phyloP scores from a whole-genome alignment of 2,113 vertebrate species.

The Silurus asotus region DNA sequence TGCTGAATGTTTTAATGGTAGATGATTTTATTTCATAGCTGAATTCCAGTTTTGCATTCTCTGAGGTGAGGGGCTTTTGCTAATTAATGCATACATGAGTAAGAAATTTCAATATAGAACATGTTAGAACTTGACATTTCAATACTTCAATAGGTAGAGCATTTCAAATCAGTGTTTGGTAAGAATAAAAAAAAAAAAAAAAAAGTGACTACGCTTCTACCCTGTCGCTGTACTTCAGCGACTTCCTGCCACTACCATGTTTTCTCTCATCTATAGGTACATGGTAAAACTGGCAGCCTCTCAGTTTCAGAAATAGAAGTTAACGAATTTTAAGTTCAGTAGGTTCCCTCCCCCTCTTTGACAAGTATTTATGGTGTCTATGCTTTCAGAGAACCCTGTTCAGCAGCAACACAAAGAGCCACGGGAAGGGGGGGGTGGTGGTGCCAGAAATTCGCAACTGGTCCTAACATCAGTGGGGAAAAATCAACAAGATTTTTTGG shows the following conservation, averaged over 20 bases:
- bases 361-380: constrained; percentile 47
- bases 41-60: background rate
- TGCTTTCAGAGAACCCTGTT: constrained; percentile 37
- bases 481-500: constrained; percentile 22
- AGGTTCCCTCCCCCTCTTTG: constrained; percentile 22
- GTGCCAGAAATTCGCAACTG: background rate
- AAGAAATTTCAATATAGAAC: background rate
- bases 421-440: background rate
- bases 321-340: constrained; percentile 62
- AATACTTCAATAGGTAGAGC: background rate
- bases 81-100: no score
- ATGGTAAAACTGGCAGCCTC: constrained; percentile 5
- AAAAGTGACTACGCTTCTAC: background rate
- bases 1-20: background rate
- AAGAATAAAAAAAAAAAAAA: background rate
- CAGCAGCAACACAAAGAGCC: constrained; percentile 41
- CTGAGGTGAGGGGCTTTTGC: background rate
- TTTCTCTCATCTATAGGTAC: background rate
- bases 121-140: background rate
- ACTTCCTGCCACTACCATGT: constrained; percentile 3
- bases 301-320: constrained; percentile 21
- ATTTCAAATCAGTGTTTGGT: background rate
- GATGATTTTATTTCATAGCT: background rate
- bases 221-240: background rate
- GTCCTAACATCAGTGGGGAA: constrained; percentile 37